These are phyloP conservation scores for Bradypodion pumilum DNA, from an alignment of 2,797 vertebrate genomes.

Conservation along the genomic window DNA sequence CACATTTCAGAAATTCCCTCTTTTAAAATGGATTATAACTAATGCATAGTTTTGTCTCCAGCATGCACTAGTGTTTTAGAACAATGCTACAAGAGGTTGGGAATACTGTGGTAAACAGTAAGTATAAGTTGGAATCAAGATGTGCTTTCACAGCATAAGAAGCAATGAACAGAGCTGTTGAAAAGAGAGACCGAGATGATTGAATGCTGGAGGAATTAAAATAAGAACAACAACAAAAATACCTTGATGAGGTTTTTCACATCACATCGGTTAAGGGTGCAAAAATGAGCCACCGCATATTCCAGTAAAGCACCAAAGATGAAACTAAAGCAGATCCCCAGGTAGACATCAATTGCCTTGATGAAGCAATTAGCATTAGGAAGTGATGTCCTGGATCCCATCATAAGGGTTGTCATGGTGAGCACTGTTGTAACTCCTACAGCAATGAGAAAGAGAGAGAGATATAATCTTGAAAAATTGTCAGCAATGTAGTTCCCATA, in stretches of 20 bases:
- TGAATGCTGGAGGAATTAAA: background rate
- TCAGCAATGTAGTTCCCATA: background rate
- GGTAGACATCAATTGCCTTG: conserved; percentile 90
- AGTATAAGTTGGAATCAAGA: background rate
- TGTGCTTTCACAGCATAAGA: background rate
- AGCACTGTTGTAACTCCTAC: conserved; percentile 89
- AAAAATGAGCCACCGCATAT: conserved; percentile 91
- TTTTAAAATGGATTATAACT: too few species aligned
- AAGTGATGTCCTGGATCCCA: conserved; percentile 88
- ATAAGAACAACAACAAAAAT: conserved; percentile 23
- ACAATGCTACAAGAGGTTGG: background rate
- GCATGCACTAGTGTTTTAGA: background rate
- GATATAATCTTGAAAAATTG: fast-evolving
- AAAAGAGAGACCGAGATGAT: too few species aligned
- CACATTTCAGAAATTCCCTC: too few species aligned
- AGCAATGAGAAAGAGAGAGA: background rate
- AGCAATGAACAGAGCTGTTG: background rate
- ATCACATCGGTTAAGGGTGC: conserved; percentile 79
- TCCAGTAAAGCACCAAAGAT: conserved; percentile 90
- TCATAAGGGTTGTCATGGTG: conserved; percentile 93
- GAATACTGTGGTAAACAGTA: background rate
- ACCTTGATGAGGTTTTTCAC: conserved; percentile 65
- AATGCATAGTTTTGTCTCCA: background rate
- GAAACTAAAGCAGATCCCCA: conserved; percentile 92
- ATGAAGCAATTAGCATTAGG: conserved; percentile 93